Evolutionary conservation across 2,797 vertebrate genomes (phyloP).

Genomic region (Pseudocheirus occidentalis): DNA sequence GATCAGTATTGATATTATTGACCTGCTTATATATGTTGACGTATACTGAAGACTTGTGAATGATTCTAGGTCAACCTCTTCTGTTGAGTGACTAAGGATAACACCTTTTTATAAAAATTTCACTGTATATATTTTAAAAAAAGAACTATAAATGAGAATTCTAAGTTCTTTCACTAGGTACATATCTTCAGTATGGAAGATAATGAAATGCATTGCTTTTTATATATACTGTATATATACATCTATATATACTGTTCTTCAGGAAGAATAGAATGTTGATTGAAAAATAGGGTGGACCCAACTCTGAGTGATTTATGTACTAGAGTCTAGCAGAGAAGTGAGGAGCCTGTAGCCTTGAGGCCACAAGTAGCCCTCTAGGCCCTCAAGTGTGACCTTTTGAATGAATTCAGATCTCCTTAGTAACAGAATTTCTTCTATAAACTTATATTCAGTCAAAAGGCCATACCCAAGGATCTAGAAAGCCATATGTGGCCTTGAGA

Average conservation of each 20-base stretch:
- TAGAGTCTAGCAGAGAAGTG: no score
- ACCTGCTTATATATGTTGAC: background rate
- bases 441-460: no score
- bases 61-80: background rate
- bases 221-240: constrained; percentile 6
- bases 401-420: no score
- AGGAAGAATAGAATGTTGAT: background rate
- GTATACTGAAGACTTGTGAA: background rate
- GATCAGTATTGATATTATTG: background rate
- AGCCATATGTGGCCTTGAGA: no score
- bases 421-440: no score
- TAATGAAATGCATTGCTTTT: background rate
- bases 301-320: background rate
- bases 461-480: no score
- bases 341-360: no score
- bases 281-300: background rate
- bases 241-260: background rate
- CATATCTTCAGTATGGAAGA: constrained; percentile 9
- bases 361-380: no score
- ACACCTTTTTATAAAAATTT: background rate
- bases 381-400: no score
- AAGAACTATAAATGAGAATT: background rate
- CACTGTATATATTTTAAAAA: constrained; percentile 30
- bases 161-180: constrained; percentile 7
- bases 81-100: constrained; percentile 12